A percentile compares a stretch with the other conserved stretches of the same genome.
phyloP scores from a whole-genome alignment of 2,888 invertebrate genomes.

The Barypeithes pellucidus region DNA sequence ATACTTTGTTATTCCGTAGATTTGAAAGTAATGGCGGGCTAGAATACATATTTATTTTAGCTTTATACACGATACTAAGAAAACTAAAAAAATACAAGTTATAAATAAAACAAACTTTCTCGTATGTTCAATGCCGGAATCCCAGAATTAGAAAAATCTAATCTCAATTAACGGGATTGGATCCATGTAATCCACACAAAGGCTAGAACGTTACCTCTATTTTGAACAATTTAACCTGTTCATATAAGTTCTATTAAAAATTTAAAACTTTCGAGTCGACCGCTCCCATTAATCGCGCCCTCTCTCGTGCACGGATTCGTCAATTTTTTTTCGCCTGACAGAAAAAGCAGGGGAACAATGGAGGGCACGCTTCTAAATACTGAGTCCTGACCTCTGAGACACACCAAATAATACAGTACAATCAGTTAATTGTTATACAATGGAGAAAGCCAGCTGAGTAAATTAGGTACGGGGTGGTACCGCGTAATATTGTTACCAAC shows the following conservation, averaged over 20 bases:
- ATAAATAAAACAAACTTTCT: too few relatives aligned
- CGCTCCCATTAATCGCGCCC: slow-evolving; percentile 35
- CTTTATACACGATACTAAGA: too few relatives aligned
- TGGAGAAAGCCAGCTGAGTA: slow-evolving; percentile 51
- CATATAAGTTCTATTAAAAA: not conserved
- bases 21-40: too few relatives aligned
- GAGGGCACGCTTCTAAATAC: slow-evolving; percentile 47
- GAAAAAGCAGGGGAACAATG: slow-evolving; percentile 47
- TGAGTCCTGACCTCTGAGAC: slow-evolving; percentile 48
- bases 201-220: too few relatives aligned
- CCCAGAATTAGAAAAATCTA: too few relatives aligned
- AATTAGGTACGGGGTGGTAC: slow-evolving; percentile 43
- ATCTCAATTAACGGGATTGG: too few relatives aligned
- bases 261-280: not conserved
- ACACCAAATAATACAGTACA: slow-evolving; percentile 51
- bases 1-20: too few relatives aligned
- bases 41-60: too few relatives aligned
- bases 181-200: too few relatives aligned
- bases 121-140: too few relatives aligned
- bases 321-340: slow-evolving; percentile 34
- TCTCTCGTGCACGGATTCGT: slow-evolving; percentile 17
- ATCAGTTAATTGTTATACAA: slow-evolving; percentile 54
- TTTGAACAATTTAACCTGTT: too few relatives aligned
- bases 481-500: not conserved
- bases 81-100: too few relatives aligned